phyloP scores from a whole-genome alignment of 2,888 invertebrate species.

The Netelia inedita region DNA sequence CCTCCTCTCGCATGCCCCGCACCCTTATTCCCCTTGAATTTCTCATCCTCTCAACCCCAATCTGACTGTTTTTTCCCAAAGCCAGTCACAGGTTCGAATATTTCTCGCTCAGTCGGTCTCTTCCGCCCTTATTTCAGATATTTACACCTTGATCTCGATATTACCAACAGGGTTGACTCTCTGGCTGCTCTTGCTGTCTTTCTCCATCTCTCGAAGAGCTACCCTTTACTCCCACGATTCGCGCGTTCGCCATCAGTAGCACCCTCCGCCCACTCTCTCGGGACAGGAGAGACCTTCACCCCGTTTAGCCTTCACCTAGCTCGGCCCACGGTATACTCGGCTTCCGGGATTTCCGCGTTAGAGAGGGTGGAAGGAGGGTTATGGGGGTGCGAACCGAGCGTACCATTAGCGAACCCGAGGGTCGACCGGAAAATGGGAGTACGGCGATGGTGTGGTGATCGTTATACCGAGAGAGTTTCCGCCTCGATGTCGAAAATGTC shows the following conservation, averaged over 20 bases:
- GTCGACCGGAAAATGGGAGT: slow-evolving; percentile 63
- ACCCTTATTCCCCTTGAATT: slow-evolving; percentile 33
- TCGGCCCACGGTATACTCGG: slow-evolving; percentile 77
- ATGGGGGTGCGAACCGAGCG: slow-evolving; percentile 55
- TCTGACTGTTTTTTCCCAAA: slow-evolving; percentile 26
- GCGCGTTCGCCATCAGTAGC: slow-evolving; percentile 61
- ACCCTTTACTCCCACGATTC: slow-evolving; percentile 22
- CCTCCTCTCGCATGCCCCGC: background rate
- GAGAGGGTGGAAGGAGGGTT: slow-evolving; percentile 21
- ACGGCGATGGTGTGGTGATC: slow-evolving; percentile 11
- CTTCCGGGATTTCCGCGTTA: slow-evolving; percentile 79
- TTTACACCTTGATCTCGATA: slow-evolving; percentile 59
- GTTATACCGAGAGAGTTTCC: slow-evolving; percentile 41
- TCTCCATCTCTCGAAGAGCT: slow-evolving; percentile 29
- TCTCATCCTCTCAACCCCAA: slow-evolving; percentile 16
- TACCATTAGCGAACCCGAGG: slow-evolving; percentile 66
- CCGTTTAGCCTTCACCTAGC: slow-evolving; percentile 85
- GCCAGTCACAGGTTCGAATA: background rate
- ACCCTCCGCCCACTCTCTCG: slow-evolving; percentile 56
- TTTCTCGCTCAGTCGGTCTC: slow-evolving; percentile 27
- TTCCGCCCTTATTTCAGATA: slow-evolving; percentile 68
- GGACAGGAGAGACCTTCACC: slow-evolving; percentile 84
- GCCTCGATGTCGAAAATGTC: slow-evolving; percentile 32
- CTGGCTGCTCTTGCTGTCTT: slow-evolving; percentile 36
- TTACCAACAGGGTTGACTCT: slow-evolving; percentile 14